Conservation (phyloP, 2,888 invertebrate genomes). For the Sarcophaga carnaria region DNA sequence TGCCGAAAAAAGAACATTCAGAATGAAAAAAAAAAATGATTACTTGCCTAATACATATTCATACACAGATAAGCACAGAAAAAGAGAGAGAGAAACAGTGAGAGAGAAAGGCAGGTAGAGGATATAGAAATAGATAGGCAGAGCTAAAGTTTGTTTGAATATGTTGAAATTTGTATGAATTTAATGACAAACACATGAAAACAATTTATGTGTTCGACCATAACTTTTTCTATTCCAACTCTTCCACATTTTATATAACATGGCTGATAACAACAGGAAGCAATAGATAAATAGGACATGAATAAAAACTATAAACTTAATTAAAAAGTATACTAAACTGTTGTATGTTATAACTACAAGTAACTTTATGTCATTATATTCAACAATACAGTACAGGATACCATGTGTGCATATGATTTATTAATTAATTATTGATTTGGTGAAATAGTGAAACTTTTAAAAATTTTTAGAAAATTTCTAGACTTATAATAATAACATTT, state of each 20-base stretch:
- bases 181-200: slow-evolving; percentile 36
- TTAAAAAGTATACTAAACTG: too few relatives aligned
- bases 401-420: too few relatives aligned
- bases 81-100: neutral
- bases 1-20: slow-evolving; percentile 3
- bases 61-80: neutral
- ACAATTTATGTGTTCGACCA: slow-evolving; percentile 42
- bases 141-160: neutral
- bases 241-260: neutral
- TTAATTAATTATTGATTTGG: too few relatives aligned
- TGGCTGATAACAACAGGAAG: neutral
- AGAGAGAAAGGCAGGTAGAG: too few relatives aligned
- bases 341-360: too few relatives aligned
- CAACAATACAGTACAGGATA: too few relatives aligned
- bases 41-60: slow-evolving; percentile 38
- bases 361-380: too few relatives aligned
- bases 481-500: too few relatives aligned
- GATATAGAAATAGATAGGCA: neutral
- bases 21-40: neutral
- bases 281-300: neutral
- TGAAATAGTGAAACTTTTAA: too few relatives aligned
- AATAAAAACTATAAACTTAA: neutral
- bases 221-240: slow-evolving; percentile 31
- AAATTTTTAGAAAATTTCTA: too few relatives aligned
- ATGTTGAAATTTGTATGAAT: slow-evolving; percentile 17